Evolutionary conservation across 2,888 invertebrate species (phyloP), one percentile per base, ranked within the genome.

Genomic region (Oscheius sp.): DNA sequence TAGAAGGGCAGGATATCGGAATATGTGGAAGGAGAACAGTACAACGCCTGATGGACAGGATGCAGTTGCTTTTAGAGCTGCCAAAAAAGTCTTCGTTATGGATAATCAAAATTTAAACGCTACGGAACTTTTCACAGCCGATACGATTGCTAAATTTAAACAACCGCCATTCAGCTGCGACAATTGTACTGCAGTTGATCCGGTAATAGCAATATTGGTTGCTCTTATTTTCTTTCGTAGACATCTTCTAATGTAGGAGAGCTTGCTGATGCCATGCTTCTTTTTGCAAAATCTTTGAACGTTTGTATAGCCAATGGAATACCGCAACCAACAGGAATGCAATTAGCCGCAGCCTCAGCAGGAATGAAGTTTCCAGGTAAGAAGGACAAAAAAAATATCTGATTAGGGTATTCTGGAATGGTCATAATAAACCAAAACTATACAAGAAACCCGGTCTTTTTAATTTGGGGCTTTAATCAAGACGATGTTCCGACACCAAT

Each of bases 381-480:
- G 12, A 28, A 36, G 8, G 38, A 57, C 24, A 47, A 26, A 24
- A 6, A 30, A 2, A 14, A 36, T 1, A 38, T 14, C 14, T 17
- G 24, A 41, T 28, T 28, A 70, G 75, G 77, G 2, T 77, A 68
- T 32, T 71, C 77, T 14, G 77, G 77, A 49, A 62, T 59, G 38
- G 77, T 77, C 20, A 67, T 70, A 2, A 68, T 77, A 17, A 77
- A 74, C 38, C 30, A 68, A 24, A 77, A 77, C 24, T 33, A 45
- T 14, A 74, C 73, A 5, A 61, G 74, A 20, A 73, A 69, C 3
- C 77, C 77, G 1, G 64, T 74, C 5, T 77, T 71, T 49, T n/a
- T 54, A 1, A 38, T 73, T 26, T 73, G 70, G 57, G 68, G 65
- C 24, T 22, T 76, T 30, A 70, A 73, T 30, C 17, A 50, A 6